phyloP scores from a whole-genome alignment of 2,888 invertebrate genomes.

The Lasiommata megera region DNA sequence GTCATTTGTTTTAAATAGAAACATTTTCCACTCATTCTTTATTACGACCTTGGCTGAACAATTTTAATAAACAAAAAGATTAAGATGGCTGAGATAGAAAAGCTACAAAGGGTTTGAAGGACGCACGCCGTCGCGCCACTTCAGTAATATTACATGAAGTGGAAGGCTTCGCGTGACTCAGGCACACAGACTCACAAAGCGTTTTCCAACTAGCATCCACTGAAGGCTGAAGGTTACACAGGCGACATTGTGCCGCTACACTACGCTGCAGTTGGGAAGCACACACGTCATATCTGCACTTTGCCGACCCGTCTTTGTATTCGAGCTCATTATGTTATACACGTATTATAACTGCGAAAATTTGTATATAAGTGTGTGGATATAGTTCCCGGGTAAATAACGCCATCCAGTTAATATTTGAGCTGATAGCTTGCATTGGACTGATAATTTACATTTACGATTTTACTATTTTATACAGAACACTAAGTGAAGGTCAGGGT shows the following conservation, averaged over 20 bases:
- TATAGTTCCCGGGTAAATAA: too few relatives aligned
- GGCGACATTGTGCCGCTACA: constrained; percentile 19
- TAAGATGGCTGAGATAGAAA: constrained; percentile 19
- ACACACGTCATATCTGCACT: constrained; percentile 17
- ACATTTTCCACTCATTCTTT: not conserved
- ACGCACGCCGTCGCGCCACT: constrained; percentile 22
- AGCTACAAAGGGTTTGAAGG: constrained; percentile 26
- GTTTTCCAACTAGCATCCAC: constrained; percentile 21
- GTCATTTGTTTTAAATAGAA: constrained; percentile 1
- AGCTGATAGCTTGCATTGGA: too few relatives aligned
- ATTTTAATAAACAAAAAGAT: constrained; percentile 21
- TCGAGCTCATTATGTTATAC: constrained; percentile 10
- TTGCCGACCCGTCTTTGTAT: constrained; percentile 13
- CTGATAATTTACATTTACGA: too few relatives aligned
- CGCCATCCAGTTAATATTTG: too few relatives aligned
- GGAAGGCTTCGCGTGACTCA: constrained; percentile 24
- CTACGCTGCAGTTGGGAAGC: constrained; percentile 13
- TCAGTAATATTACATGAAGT: constrained; percentile 29
- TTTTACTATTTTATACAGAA: too few relatives aligned
- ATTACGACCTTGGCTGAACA: constrained; percentile 6
- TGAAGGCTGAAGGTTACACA: constrained; percentile 22
- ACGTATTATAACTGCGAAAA: too few relatives aligned
- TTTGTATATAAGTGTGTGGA: too few relatives aligned
- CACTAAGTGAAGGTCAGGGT: too few relatives aligned
- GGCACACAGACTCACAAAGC: not conserved